Percentiles rank a stretch among this genome's conserved stretches.
Conservation (phyloP, 2,113 vertebrate species). For the Bubo blakistoni region DNA sequence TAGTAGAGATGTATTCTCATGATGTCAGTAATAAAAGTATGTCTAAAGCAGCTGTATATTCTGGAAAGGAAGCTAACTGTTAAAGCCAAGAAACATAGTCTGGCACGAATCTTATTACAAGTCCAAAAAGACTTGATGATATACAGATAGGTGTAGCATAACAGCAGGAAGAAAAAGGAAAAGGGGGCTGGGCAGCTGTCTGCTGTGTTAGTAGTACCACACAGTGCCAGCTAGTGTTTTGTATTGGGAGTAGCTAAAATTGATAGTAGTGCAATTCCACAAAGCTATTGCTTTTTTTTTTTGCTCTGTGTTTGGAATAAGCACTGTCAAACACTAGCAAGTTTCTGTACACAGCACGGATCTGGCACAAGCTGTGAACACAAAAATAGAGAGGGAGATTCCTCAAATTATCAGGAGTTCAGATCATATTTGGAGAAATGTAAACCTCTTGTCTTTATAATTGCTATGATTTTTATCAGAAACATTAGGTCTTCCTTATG, state of each 20-base stretch:
- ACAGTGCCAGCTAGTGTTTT: conserved; percentile 42
- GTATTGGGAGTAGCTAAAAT: conserved; percentile 8
- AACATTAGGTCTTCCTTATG: conserved; percentile 6
- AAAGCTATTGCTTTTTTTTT: not conserved
- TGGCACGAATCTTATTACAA: conserved; percentile 73
- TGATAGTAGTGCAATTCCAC: not conserved
- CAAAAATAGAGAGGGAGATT: not conserved
- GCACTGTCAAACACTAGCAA: not conserved
- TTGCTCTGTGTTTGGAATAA: not conserved
- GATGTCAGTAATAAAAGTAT: conserved; percentile 78
- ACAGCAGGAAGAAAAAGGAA: conserved; percentile 19
- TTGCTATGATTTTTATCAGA: conserved; percentile 52
- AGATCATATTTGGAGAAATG: conserved; percentile 45
- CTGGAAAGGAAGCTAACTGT: conserved; percentile 70
- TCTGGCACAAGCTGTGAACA: not conserved
- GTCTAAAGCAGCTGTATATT: conserved; percentile 73
- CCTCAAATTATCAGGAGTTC: conserved; percentile 34
- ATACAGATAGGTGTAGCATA: conserved; percentile 64
- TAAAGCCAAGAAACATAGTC: conserved; percentile 79
- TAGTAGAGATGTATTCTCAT: conserved; percentile 70
- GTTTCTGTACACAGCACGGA: conserved; percentile 9
- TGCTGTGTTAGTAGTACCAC: not conserved
- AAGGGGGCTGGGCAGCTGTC: not conserved
- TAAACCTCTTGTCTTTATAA: conserved; percentile 56
- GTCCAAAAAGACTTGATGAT: conserved; percentile 68